phyloP scores from a whole-genome alignment of 2,797 vertebrate genomes.

The Acropternis orthonyx region DNA sequence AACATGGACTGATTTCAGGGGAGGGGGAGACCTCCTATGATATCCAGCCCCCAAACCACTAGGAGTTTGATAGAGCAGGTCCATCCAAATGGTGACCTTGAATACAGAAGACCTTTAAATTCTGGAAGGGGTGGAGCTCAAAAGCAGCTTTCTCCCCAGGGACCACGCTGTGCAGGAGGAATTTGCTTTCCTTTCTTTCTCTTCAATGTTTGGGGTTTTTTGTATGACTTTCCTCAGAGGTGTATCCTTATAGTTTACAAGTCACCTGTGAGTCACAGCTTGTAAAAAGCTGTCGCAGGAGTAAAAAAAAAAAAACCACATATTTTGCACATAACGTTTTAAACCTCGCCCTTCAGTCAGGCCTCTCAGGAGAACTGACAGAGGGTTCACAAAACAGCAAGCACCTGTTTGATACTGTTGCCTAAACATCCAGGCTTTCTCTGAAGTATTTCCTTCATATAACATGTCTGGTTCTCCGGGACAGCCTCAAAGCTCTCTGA shows the following conservation, averaged over 20 bases:
- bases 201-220: accelerated
- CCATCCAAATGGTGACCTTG: neutral
- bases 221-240: neutral
- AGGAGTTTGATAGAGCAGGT: neutral
- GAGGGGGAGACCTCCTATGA: neutral
- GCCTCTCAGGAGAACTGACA: neutral
- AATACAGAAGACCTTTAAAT: neutral
- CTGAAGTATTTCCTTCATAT: neutral
- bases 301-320: neutral
- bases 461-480: neutral
- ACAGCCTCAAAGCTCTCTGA: neutral
- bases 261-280: neutral
- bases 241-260: neutral
- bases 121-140: neutral
- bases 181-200: neutral
- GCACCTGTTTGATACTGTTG: neutral
- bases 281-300: neutral
- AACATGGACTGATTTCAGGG: neutral
- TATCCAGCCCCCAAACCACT: neutral
- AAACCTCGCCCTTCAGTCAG: neutral
- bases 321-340: neutral
- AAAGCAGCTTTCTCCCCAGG: neutral
- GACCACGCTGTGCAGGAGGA: neutral
- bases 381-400: neutral
- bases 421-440: neutral